These are phyloP conservation scores for Tridacna crocea DNA, from an alignment of 2,888 invertebrate genomes.

Conservation along the genomic window DNA sequence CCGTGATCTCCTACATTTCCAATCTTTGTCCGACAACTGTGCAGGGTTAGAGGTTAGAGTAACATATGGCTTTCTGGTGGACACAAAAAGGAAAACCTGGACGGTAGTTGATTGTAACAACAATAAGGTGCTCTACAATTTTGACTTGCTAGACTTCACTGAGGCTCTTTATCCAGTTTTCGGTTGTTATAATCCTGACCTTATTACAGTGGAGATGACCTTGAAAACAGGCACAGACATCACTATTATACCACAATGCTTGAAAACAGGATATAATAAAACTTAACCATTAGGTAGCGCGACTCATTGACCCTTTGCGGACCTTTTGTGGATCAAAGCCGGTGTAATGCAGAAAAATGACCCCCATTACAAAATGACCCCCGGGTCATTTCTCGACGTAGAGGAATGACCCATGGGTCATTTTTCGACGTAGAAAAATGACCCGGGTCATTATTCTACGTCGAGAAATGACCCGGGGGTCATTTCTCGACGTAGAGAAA, in stretches of 20 bases:
- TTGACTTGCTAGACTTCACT: constrained; percentile 62
- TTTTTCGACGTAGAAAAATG: no score
- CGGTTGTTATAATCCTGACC: constrained; percentile 70
- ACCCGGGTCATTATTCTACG: no score
- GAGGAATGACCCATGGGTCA: no score
- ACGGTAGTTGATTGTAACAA: constrained; percentile 63
- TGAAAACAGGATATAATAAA: constrained; percentile 50
- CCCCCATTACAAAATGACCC: no score
- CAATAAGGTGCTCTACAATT: constrained; percentile 64
- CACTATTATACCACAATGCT: constrained; percentile 63
- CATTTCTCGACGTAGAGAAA: no score
- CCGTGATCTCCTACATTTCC: constrained; percentile 63
- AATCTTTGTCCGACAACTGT: constrained; percentile 64
- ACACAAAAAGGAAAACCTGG: constrained; percentile 66
- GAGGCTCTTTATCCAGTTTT: constrained; percentile 68
- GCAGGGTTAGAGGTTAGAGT: constrained; percentile 63
- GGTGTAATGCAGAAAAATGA: no score
- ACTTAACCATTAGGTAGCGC: no score
- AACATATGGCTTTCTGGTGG: constrained; percentile 66
- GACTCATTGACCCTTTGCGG: no score
- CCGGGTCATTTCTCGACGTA: no score
- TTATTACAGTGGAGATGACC: constrained; percentile 70
- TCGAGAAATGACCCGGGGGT: no score
- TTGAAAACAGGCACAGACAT: constrained; percentile 68
- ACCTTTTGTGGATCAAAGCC: no score